These are phyloP conservation scores for Trachelus iudaicus DNA, from an alignment of 2,888 invertebrate species.

Conservation along the genomic window DNA sequence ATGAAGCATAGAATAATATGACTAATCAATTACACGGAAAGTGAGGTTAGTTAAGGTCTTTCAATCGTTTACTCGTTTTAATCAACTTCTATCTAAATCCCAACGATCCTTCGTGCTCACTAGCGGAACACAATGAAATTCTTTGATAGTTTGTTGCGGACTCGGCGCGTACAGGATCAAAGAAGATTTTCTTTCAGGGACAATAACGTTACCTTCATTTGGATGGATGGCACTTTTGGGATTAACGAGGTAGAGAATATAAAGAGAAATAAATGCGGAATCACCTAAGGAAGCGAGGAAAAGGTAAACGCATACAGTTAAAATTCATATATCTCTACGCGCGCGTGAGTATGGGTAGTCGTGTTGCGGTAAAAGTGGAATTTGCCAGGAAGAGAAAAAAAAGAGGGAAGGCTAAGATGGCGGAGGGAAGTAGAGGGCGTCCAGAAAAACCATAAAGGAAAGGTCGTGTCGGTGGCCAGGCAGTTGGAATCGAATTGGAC, in stretches of 20 bases:
- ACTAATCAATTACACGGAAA: neutral
- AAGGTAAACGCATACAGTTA: conserved; percentile 5
- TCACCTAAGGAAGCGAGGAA: neutral
- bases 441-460: neutral
- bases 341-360: conserved; percentile 4
- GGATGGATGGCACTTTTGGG: neutral
- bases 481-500: neutral
- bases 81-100: neutral
- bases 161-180: neutral
- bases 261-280: neutral
- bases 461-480: neutral
- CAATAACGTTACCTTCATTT: neutral
- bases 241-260: neutral
- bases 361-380: neutral
- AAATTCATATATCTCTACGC: conserved; percentile 15
- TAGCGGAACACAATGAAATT: neutral
- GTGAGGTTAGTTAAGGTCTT: neutral
- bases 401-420: neutral
- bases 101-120: neutral
- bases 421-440: neutral
- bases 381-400: neutral
- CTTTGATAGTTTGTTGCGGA: neutral
- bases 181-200: neutral
- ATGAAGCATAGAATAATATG: neutral
- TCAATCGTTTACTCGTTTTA: neutral